phyloP scores from a whole-genome alignment of 2,113 vertebrate genomes.

The Butorides virescens region DNA sequence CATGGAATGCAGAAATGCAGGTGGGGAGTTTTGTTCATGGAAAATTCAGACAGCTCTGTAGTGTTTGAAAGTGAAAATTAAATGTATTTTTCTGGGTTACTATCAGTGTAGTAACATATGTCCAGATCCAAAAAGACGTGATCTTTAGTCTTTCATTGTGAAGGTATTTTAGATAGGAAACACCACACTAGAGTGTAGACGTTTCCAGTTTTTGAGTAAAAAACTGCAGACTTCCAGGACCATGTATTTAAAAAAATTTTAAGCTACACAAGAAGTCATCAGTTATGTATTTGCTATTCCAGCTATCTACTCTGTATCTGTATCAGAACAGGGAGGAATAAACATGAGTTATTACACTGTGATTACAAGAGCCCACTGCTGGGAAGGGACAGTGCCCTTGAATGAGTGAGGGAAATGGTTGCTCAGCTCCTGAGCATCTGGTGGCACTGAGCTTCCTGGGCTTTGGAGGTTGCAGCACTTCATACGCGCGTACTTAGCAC shows the following conservation, averaged over 20 bases:
- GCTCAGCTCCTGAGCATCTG: not conserved
- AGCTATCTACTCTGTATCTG: not conserved
- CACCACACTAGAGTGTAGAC: not conserved
- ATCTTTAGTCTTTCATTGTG: not conserved
- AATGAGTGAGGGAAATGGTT: not conserved
- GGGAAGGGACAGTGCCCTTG: not conserved
- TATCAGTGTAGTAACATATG: not conserved
- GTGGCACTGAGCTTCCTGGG: not conserved
- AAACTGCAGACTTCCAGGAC: not conserved
- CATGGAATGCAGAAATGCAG: not conserved
- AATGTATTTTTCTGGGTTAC: not conserved
- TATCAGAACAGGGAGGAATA: not conserved
- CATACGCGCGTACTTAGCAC: not conserved
- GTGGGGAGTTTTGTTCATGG: not conserved
- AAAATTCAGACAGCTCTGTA: not conserved
- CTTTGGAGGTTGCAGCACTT: not conserved
- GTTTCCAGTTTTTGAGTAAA: not conserved
- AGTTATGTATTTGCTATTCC: not conserved
- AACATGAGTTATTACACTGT: not conserved
- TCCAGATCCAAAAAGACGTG: not conserved
- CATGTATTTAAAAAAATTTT: not conserved
- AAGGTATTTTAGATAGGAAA: not conserved
- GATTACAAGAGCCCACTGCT: not conserved
- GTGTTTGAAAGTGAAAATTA: not conserved
- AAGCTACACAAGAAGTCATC: not conserved